A percentile compares a stretch with the other conserved stretches of the same genome.
Evolutionary conservation across 2,797 vertebrate species (phyloP).

Genomic region (Salmo trutta): DNA sequence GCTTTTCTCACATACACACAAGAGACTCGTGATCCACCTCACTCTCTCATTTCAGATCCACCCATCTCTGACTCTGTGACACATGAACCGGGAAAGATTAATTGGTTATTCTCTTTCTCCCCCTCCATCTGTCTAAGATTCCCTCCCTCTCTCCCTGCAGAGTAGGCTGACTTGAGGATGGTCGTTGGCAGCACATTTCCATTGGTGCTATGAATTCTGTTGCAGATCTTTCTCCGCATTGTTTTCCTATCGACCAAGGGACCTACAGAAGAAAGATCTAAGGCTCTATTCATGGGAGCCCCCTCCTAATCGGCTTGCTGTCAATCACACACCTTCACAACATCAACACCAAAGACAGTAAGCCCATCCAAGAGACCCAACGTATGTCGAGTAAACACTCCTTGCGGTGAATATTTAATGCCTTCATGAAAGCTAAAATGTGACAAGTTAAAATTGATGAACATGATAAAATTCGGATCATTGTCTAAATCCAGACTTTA

Average conservation of each 20-base stretch:
- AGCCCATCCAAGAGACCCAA: too few relatives aligned
- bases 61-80: neutral
- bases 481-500: too few relatives aligned
- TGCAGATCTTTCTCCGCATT: slow-evolving; percentile 30
- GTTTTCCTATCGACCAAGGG: slow-evolving; percentile 36
- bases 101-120: neutral
- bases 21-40: neutral
- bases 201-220: slow-evolving; percentile 49
- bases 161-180: slow-evolving; percentile 28
- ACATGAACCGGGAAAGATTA: slow-evolving; percentile 26
- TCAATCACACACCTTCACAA: neutral
- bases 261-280: slow-evolving; percentile 38
- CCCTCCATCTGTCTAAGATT: neutral
- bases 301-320: slow-evolving; percentile 17
- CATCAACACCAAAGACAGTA: too few relatives aligned
- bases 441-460: neutral
- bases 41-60: neutral
- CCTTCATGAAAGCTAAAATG: neutral
- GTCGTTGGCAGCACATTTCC: slow-evolving; percentile 25
- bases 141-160: neutral
- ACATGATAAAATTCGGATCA: too few relatives aligned
- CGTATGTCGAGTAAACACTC: too few relatives aligned
- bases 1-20: slow-evolving; percentile 16
- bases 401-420: too few relatives aligned
- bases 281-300: slow-evolving; percentile 39